Conservation (phyloP, 23 tunicate genomes). For the Aplidium turbinatum region DNA sequence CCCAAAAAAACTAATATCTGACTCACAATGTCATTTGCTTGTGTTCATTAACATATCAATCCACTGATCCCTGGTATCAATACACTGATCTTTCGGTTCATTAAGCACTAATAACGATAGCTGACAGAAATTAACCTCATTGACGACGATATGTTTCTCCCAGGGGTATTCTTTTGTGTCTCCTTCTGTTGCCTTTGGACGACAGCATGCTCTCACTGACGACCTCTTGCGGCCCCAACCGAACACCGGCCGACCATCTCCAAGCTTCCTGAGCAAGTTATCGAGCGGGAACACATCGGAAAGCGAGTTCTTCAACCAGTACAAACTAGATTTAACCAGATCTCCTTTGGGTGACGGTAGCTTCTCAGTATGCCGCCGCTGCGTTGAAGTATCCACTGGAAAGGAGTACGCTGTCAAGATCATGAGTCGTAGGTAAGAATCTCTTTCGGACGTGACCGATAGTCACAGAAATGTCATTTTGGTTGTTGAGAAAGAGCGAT, state of each 20-base stretch:
- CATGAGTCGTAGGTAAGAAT: slow-evolving; percentile 65
- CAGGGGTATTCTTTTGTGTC: slow-evolving; percentile 95
- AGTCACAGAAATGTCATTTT: neutral
- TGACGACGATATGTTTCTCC: no score
- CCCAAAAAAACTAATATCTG: no score
- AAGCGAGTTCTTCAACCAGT: slow-evolving; percentile 69
- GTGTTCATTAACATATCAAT: no score
- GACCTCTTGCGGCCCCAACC: slow-evolving; percentile 56
- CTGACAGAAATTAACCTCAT: no score
- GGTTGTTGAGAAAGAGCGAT: no score
- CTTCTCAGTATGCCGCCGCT: slow-evolving; percentile 76
- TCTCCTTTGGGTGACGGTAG: slow-evolving; percentile 92
- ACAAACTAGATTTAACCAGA: slow-evolving; percentile 45
- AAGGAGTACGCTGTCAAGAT: slow-evolving; percentile 90
- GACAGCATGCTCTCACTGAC: slow-evolving; percentile 73
- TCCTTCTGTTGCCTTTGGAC: slow-evolving; percentile 80
- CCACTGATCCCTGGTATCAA: no score
- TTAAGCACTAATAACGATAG: no score
- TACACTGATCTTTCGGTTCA: no score
- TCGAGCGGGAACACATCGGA: slow-evolving; percentile 17
- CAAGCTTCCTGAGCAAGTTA: slow-evolving; percentile 15
- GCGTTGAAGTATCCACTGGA: slow-evolving; percentile 62
- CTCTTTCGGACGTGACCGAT: neutral
- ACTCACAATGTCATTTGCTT: no score
- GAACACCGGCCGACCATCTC: slow-evolving; percentile 51